phyloP scores from a whole-genome alignment of 2,797 vertebrate species.

The Arrhamphus sclerolepis region DNA sequence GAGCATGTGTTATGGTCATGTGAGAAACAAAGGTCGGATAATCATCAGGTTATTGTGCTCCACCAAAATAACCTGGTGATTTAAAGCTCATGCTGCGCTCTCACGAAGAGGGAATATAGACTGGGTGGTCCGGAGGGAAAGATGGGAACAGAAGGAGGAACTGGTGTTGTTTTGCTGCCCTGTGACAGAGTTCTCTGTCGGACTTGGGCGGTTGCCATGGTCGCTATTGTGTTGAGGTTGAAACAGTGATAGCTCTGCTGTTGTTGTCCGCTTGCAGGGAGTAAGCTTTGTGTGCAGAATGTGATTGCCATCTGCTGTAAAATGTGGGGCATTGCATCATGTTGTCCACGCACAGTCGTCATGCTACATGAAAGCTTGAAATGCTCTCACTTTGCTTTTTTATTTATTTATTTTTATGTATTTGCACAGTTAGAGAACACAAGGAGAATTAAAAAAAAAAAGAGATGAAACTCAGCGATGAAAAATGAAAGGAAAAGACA shows the following conservation, averaged over 20 bases:
- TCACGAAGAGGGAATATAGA: conserved; percentile 30
- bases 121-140: conserved; percentile 26
- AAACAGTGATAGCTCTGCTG: conserved; percentile 58
- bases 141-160: conserved; percentile 49
- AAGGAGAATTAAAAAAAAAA: not conserved
- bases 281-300: conserved; percentile 16
- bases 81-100: conserved; percentile 42
- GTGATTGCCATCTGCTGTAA: conserved; percentile 73
- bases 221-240: conserved; percentile 74
- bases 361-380: not conserved
- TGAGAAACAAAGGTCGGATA: conserved; percentile 54
- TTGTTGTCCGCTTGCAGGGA: conserved; percentile 51
- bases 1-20: conserved; percentile 32
- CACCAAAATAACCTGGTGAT: conserved; percentile 56
- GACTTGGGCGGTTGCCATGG: conserved; percentile 80
- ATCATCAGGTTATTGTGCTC: conserved; percentile 36
- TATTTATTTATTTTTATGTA: not conserved
- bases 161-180: conserved; percentile 70
- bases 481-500: not conserved
- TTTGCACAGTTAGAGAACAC: not conserved
- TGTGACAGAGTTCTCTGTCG: conserved; percentile 72
- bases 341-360: conserved; percentile 19
- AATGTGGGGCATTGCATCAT: conserved; percentile 31
- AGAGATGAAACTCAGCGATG: conserved; percentile 7
- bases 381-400: not conserved